Conservation (phyloP, 2,888 invertebrate species). For the Celastrina argiolus region DNA sequence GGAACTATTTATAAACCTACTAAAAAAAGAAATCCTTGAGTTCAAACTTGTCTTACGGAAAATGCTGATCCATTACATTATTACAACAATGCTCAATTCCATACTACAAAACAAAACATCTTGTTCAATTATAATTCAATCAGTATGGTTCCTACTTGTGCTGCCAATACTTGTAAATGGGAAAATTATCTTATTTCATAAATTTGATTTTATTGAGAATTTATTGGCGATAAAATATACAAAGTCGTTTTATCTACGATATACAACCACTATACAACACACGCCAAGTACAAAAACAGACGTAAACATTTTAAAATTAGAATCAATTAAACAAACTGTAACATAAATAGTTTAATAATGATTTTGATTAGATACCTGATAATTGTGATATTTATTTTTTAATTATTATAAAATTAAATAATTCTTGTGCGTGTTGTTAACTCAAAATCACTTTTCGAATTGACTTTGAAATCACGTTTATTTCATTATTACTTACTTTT, state of each 20-base stretch:
- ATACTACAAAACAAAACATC: background rate
- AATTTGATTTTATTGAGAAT: background rate
- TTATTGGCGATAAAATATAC: constrained; percentile 3
- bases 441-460: no score
- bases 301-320: background rate
- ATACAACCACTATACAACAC: background rate
- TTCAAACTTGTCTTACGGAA: no score
- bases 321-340: background rate
- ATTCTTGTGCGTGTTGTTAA: no score
- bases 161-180: background rate
- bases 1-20: no score
- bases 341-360: background rate
- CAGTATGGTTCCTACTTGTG: background rate
- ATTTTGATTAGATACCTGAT: background rate
- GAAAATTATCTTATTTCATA: background rate
- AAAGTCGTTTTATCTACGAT: background rate
- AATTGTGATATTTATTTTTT: background rate
- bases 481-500: no score
- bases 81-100: background rate
- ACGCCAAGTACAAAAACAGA: background rate
- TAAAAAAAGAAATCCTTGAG: no score
- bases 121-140: background rate
- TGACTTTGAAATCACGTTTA: no score
- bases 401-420: no score
- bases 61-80: no score